Evolutionary conservation across 2,113 vertebrate species (phyloP).

Genomic region (Indicator indicator): DNA sequence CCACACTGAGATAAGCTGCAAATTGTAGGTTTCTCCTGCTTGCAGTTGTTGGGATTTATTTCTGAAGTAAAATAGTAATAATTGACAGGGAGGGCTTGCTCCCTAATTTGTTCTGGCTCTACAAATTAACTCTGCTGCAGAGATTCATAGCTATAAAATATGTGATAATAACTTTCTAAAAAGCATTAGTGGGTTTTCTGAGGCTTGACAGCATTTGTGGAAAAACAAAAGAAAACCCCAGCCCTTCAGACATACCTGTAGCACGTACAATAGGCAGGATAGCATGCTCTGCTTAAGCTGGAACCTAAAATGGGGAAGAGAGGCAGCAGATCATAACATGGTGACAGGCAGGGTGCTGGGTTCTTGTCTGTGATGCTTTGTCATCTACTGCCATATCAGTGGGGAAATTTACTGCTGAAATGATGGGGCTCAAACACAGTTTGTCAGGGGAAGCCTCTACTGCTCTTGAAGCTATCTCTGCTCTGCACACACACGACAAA

Average conservation of each 20-base stretch:
- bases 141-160: not conserved
- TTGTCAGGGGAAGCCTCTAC: not conserved
- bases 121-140: not conserved
- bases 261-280: not conserved
- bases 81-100: not conserved
- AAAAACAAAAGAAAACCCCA: not conserved
- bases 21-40: constrained; percentile 14
- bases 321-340: not conserved
- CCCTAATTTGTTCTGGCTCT: not conserved
- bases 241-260: not conserved
- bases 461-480: not conserved
- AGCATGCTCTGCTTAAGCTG: not conserved
- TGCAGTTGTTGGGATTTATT: not conserved
- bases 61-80: not conserved
- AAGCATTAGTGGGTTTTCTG: not conserved
- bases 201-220: not conserved
- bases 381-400: not conserved
- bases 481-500: not conserved
- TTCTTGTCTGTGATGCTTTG: not conserved
- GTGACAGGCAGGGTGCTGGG: not conserved
- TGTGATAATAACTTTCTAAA: not conserved
- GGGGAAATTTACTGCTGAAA: not conserved
- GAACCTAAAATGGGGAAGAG: not conserved
- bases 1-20: constrained; percentile 15
- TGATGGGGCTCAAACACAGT: not conserved